phyloP scores from a whole-genome alignment of 1,140 invertebrate species.

The Platyscapa corneri region DNA sequence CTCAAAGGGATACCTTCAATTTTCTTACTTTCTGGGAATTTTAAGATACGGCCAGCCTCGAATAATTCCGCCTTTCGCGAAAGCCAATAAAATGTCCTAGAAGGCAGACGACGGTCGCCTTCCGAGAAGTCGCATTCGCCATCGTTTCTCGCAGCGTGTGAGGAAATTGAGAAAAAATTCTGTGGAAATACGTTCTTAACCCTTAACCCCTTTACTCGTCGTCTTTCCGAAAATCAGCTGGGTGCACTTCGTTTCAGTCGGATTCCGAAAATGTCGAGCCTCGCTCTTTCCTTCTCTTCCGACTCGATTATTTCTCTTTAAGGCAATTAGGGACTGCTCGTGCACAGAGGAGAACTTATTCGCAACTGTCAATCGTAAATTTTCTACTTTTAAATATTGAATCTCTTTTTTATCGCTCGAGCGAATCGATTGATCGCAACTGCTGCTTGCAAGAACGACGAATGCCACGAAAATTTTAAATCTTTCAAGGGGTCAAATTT shows the following conservation, averaged over 20 bases:
- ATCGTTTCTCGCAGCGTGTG: not conserved
- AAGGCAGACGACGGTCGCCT: too few species aligned
- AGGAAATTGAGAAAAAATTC: not conserved
- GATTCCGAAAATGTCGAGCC: too few species aligned
- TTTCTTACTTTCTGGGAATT: not conserved
- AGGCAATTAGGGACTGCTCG: not conserved
- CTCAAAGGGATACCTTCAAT: not conserved
- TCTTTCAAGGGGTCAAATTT: not conserved
- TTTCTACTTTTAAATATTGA: not conserved
- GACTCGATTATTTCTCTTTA: not conserved
- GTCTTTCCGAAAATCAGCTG: not conserved
- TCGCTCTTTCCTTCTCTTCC: too few species aligned
- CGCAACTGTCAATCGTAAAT: not conserved
- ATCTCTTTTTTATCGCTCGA: not conserved
- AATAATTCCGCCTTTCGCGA: not conserved
- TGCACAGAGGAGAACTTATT: not conserved
- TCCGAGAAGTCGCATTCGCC: not conserved
- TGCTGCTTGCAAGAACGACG: too few species aligned
- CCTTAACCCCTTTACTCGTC: not conserved
- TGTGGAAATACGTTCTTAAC: not conserved
- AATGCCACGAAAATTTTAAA: not conserved
- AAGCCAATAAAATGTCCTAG: not conserved
- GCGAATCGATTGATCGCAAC: too few species aligned
- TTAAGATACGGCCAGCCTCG: not conserved
- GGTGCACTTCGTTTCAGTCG: too few species aligned